Evolutionary conservation across 2,888 invertebrate genomes (phyloP).

Genomic region (Noctua fimbriata): DNA sequence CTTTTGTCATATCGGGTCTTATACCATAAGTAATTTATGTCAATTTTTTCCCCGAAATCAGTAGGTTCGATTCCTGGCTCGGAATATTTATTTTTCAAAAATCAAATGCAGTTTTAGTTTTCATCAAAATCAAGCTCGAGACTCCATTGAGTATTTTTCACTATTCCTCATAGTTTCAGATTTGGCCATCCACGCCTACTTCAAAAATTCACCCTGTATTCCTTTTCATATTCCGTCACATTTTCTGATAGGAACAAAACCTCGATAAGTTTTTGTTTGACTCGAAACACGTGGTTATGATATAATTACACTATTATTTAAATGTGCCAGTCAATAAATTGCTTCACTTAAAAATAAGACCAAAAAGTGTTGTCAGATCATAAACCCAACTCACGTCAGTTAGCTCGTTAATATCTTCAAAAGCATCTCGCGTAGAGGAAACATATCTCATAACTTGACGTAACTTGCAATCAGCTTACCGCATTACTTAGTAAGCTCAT

Average conservation of each 20-base stretch:
- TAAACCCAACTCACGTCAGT: conserved; percentile 8
- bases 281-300: not conserved
- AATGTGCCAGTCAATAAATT: not conserved
- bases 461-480: conserved; percentile 44
- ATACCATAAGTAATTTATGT: not conserved
- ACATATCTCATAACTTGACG: conserved; percentile 43
- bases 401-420: conserved; percentile 36
- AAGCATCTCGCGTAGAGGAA: conserved; percentile 41
- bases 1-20: conserved; percentile 12
- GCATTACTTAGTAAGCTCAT: conserved; percentile 41
- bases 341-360: not conserved
- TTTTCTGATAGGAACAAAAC: not conserved
- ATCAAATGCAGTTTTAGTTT: too few relatives aligned
- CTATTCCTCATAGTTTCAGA: too few relatives aligned
- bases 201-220: not conserved
- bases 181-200: too few relatives aligned
- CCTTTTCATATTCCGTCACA: not conserved
- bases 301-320: not conserved
- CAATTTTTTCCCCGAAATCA: too few relatives aligned
- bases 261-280: not conserved
- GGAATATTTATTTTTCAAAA: too few relatives aligned
- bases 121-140: too few relatives aligned
- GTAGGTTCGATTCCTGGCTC: too few relatives aligned
- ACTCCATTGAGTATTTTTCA: too few relatives aligned
- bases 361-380: not conserved